Conservation (phyloP, 2,113 vertebrate genomes). For the Strix uralensis region DNA sequence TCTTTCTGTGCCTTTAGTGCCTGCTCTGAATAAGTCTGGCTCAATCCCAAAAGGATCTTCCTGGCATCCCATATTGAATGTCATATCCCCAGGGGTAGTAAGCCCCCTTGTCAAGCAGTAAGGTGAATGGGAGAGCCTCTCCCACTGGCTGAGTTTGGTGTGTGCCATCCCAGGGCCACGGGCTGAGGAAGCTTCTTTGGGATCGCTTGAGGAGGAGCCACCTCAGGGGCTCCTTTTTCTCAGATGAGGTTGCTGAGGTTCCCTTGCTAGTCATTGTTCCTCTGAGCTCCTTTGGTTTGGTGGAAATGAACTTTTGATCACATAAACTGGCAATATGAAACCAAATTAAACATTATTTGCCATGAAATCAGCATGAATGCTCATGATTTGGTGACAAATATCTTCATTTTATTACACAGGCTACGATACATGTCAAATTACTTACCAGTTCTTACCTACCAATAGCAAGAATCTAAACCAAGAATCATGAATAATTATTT, state of each 20-base stretch:
- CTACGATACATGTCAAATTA: not conserved
- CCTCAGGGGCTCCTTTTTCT: not conserved
- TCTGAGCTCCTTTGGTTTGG: not conserved
- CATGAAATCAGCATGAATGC: not conserved
- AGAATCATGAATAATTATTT: not conserved
- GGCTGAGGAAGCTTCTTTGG: not conserved
- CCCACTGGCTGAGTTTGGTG: not conserved
- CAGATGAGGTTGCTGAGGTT: not conserved
- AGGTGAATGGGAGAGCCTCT: not conserved
- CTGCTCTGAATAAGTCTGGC: not conserved
- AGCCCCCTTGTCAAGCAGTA: not conserved
- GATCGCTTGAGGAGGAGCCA: fast-evolving
- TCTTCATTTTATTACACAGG: not conserved
- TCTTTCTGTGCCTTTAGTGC: not conserved
- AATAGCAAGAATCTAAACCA: not conserved
- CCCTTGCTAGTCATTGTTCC: not conserved
- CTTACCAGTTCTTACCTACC: not conserved
- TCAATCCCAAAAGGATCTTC: not conserved
- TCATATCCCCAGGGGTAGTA: not conserved
- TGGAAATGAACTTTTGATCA: not conserved
- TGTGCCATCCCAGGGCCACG: not conserved
- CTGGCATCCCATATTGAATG: not conserved
- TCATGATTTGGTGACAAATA: not conserved
- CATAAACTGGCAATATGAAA: not conserved
- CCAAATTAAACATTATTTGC: not conserved